Evolutionary conservation across 2,888 invertebrate species (phyloP), one percentile per base, ranked within the genome.

Genomic region (Nycteola revayana): DNA sequence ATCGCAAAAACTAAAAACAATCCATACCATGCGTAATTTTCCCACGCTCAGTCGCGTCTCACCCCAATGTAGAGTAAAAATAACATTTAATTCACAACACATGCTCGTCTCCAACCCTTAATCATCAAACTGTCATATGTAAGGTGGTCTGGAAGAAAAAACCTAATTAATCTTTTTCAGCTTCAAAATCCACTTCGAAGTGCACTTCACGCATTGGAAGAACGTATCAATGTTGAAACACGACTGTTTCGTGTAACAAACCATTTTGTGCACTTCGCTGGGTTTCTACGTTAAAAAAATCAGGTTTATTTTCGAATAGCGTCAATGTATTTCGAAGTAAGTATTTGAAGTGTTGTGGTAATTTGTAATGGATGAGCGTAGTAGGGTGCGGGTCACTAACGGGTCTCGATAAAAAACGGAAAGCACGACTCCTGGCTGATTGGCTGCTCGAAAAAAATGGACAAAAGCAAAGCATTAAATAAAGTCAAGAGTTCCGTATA

Each of bases 381-480:
- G n/a, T n/a, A 60, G 62, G 63, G 66, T 65, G 67, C 66, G 62
- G 71, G 72, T 73, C 73, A 67, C 51, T 78, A 81, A 80, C 80
- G 75, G 75, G 67, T 60, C 59, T 58, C 37, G 47, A 53, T 62
- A 75, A 86, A 76, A 83, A 83, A 73, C 62, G 60, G 59, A 66
- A 68, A 75, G 80, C 83, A 83, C 84, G 84, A 82, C 75, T 79
- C 69, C 75, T 70, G 73, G 75, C 71, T 69, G 81, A 75, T 69
- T 75, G 69, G 66, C 67, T 63, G 49, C 44, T 42, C 36, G 41
- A 60, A 69, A 65, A 73, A 79, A 82, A 81, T 5, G 14, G n/a
- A n/a, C n/a, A n/a, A n/a, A n/a, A n/a, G n/a, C n/a, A n/a, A n/a
- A n/a, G n/a, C n/a, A n/a, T n/a, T n/a, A n/a, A n/a, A n/a, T n/a